Conservation (phyloP, 2,888 invertebrate species). For the Molorchus minor region DNA sequence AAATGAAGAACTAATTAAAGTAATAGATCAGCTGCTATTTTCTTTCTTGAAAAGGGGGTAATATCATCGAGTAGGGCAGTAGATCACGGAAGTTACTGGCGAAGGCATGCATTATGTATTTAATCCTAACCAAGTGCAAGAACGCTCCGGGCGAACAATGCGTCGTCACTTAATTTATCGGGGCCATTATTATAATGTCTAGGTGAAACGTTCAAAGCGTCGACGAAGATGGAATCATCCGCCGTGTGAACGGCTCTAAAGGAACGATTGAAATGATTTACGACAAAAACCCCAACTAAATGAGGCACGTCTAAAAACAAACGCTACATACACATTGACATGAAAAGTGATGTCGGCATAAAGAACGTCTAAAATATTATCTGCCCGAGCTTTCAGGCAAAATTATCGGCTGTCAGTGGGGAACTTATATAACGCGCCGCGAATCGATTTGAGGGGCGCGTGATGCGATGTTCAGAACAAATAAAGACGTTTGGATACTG, state of each 20-base stretch:
- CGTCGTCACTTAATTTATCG: constrained; percentile 20
- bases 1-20: no score
- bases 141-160: constrained; percentile 1
- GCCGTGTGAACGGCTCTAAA: constrained; percentile 14
- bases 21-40: no score
- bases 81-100: no score
- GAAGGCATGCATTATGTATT: constrained; percentile 23
- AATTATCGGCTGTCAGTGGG: constrained; percentile 39
- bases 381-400: constrained; percentile 34
- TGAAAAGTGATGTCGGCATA: constrained; percentile 40
- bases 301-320: constrained; percentile 36
- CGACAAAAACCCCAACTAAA: constrained; percentile 24
- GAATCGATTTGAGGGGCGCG: constrained; percentile 32
- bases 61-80: no score
- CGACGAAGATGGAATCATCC: constrained; percentile 19
- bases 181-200: constrained; percentile 12
- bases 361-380: constrained; percentile 41
- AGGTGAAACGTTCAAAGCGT: constrained; percentile 14
- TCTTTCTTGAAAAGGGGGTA: no score
- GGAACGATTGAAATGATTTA: constrained; percentile 19
- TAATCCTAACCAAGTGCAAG: constrained; percentile 14
- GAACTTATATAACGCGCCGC: constrained; percentile 32
- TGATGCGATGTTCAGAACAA: constrained; percentile 30
- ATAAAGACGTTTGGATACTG: constrained; percentile 32
- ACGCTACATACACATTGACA: constrained; percentile 32